These are phyloP conservation scores for Lophotis ruficrista DNA, from an alignment of 2,113 vertebrate genomes.

Conservation along the genomic window DNA sequence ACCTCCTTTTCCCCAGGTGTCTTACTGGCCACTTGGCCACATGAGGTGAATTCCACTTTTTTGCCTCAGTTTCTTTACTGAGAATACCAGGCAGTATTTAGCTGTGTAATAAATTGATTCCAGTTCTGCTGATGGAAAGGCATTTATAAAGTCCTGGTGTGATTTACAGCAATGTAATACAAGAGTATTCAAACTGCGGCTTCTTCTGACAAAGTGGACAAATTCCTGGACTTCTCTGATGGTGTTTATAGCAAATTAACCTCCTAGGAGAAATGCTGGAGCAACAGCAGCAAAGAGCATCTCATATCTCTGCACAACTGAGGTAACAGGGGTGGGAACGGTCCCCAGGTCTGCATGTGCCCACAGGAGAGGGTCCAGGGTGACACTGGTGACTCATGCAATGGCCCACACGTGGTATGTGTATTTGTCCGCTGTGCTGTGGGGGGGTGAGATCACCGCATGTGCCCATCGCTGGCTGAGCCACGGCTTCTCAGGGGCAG, in stretches of 20 bases:
- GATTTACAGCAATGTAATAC: neutral
- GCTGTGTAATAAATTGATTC: neutral
- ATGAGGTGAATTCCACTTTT: neutral
- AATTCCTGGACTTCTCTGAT: neutral
- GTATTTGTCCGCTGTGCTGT: neutral
- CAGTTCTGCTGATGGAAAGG: neutral
- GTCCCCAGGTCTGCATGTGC: neutral
- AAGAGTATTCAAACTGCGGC: neutral
- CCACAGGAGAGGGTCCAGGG: neutral
- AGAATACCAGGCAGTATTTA: neutral
- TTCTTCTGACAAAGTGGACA: neutral
- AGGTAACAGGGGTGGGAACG: accelerated
- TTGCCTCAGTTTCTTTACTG: neutral
- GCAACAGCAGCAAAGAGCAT: neutral
- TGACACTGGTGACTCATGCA: neutral
- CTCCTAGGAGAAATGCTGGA: neutral
- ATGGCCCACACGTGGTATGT: accelerated
- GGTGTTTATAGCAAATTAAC: neutral
- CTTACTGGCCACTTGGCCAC: neutral
- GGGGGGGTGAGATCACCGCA: neutral
- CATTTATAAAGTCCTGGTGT: neutral
- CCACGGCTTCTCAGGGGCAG: accelerated
- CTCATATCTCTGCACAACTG: neutral
- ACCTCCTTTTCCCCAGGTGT: neutral
- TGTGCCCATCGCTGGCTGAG: accelerated